These are phyloP conservation scores for Chrysochloris asiatica DNA, from an alignment of 2,113 vertebrate genomes.

Conservation along the genomic window DNA sequence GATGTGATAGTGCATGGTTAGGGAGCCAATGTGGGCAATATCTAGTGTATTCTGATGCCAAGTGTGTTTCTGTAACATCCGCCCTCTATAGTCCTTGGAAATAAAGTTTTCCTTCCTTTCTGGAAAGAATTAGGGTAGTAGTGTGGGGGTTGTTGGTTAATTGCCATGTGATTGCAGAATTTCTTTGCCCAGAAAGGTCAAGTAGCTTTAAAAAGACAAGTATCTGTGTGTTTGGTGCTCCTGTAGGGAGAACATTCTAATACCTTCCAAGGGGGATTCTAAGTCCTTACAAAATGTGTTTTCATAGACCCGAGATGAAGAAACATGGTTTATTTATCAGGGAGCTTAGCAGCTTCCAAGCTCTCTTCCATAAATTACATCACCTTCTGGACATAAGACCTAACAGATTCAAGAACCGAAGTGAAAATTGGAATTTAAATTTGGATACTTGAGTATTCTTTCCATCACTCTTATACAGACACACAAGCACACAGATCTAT, in stretches of 20 bases:
- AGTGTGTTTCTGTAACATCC: neutral
- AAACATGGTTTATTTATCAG: constrained; percentile 32
- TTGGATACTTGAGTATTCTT: neutral
- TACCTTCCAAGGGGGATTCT: neutral
- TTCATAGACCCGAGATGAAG: constrained; percentile 16
- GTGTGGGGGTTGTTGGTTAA: neutral
- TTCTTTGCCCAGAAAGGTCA: constrained; percentile 23
- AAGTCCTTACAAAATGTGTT: constrained; percentile 25
- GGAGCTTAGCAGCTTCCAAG: constrained; percentile 28
- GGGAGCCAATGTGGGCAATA: neutral
- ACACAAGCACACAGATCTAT: neutral
- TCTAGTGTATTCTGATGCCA: neutral
- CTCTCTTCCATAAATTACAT: constrained; percentile 19
- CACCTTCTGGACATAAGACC: constrained; percentile 28
- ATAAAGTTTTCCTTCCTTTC: neutral
- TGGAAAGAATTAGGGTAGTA: constrained; percentile 1
- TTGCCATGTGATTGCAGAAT: neutral
- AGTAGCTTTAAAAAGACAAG: constrained; percentile 23
- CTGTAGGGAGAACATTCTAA: neutral
- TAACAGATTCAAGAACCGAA: constrained; percentile 38
- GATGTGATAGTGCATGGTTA: neutral
- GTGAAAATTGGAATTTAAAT: constrained; percentile 51
- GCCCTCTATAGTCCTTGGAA: neutral
- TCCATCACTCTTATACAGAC: neutral
- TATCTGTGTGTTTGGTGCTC: constrained; percentile 6